Percentiles rank a stretch among this genome's conserved stretches.
phyloP scores from a whole-genome alignment of 2,888 invertebrate genomes.

The Perizoma flavofasciatum region DNA sequence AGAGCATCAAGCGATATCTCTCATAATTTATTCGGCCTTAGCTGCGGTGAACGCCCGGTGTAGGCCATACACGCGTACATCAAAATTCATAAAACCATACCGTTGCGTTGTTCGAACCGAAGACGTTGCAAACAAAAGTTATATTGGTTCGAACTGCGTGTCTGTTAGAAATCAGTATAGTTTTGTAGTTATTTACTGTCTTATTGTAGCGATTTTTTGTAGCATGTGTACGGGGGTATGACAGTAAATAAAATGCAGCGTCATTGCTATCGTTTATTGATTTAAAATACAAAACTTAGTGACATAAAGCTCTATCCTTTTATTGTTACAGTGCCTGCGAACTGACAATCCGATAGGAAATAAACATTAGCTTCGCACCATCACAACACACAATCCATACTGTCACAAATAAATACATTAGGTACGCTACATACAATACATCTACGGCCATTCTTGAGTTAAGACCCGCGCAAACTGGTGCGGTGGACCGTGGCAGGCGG shows the following conservation, averaged over 20 bases:
- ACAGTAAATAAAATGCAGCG: constrained; percentile 51
- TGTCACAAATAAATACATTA: constrained; percentile 39
- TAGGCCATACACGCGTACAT: no score
- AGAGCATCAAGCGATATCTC: no score
- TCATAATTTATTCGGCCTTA: no score
- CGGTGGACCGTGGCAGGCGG: constrained; percentile 11
- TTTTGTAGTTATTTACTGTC: no score
- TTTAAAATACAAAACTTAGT: constrained; percentile 85
- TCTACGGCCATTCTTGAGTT: constrained; percentile 72
- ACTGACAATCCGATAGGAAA: constrained; percentile 84
- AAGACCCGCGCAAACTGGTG: constrained; percentile 44
- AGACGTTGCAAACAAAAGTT: no score
- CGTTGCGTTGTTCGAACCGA: no score
- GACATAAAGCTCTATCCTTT: constrained; percentile 84
- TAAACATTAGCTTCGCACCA: constrained; percentile 76
- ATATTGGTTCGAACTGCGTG: no score
- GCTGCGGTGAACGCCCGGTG: no score
- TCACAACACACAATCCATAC: constrained; percentile 49
- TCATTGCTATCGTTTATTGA: constrained; percentile 84
- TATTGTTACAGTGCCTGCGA: constrained; percentile 84
- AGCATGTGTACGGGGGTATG: no score
- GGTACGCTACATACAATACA: constrained; percentile 55
- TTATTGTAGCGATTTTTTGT: no score
- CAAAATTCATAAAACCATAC: no score
- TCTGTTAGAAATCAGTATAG: no score